Evolutionary conservation across 2,113 vertebrate genomes (phyloP).

Genomic region (Cinclus mexicanus): DNA sequence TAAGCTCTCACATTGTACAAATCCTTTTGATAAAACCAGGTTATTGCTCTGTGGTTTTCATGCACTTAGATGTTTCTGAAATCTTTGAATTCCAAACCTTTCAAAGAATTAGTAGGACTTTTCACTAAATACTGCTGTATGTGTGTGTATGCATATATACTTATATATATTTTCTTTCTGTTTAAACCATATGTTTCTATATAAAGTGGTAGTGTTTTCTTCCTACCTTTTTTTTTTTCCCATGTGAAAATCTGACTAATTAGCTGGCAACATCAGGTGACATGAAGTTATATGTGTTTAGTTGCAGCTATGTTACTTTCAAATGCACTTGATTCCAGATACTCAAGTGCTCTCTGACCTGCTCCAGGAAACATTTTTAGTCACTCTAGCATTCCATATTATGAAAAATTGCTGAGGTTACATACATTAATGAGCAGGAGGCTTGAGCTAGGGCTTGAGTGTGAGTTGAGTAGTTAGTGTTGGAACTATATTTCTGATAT

Average conservation of each 20-base stretch:
- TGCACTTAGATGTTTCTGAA: background rate
- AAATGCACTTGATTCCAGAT: background rate
- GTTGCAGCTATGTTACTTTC: background rate
- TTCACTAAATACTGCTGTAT: background rate
- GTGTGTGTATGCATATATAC: background rate
- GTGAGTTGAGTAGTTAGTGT: background rate
- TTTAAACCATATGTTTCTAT: background rate
- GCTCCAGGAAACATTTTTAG: background rate
- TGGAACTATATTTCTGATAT: background rate
- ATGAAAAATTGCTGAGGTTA: background rate
- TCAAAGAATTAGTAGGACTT: background rate
- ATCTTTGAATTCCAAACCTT: background rate
- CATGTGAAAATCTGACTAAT: background rate
- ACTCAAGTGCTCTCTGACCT: background rate
- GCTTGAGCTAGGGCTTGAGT: background rate
- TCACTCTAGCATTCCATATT: background rate
- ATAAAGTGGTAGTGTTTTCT: background rate
- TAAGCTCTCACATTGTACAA: background rate
- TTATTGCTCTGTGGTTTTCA: background rate
- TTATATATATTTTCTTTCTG: background rate
- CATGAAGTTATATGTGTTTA: background rate
- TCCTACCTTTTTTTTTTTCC: background rate
- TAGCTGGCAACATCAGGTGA: background rate
- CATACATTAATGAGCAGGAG: background rate
- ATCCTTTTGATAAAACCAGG: background rate